Conservation (phyloP, 2,113 vertebrate species). For the Pristiophorus japonicus region DNA sequence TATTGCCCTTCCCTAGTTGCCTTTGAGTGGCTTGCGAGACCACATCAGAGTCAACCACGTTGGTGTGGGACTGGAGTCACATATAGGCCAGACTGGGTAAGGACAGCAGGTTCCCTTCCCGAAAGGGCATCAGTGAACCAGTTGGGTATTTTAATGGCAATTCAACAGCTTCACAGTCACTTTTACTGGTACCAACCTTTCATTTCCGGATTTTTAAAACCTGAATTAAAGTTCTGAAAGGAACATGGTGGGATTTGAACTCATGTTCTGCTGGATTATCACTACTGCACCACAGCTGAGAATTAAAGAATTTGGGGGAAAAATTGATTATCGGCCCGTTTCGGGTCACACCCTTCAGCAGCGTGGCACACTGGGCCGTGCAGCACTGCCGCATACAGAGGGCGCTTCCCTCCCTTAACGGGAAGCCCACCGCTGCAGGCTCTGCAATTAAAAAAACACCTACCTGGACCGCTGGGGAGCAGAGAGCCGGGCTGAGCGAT, state of each 20-base stretch:
- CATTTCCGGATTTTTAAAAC: neutral
- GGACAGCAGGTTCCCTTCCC: neutral
- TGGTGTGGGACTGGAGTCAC: neutral
- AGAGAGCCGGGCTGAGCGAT: too few relatives aligned
- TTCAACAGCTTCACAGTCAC: neutral
- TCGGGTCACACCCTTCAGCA: too few relatives aligned
- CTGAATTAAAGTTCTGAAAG: neutral
- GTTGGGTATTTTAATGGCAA: neutral
- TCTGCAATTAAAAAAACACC: too few relatives aligned
- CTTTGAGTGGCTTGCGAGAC: neutral
- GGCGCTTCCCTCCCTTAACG: too few relatives aligned
- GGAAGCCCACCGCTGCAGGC: too few relatives aligned
- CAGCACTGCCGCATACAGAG: too few relatives aligned
- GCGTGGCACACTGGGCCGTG: too few relatives aligned
- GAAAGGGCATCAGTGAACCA: neutral
- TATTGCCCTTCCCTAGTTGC: neutral
- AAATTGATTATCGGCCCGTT: too few relatives aligned
- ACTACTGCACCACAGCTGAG: neutral
- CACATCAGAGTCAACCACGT: neutral
- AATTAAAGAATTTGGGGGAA: too few relatives aligned
- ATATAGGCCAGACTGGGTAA: neutral
- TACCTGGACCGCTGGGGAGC: too few relatives aligned
- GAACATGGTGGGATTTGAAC: neutral
- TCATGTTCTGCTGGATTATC: too few relatives aligned
- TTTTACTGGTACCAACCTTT: neutral